Evolutionary conservation across 2,113 vertebrate genomes (phyloP), one percentile per base, ranked within the genome.

Genomic region (Xiphophorus maculatus): DNA sequence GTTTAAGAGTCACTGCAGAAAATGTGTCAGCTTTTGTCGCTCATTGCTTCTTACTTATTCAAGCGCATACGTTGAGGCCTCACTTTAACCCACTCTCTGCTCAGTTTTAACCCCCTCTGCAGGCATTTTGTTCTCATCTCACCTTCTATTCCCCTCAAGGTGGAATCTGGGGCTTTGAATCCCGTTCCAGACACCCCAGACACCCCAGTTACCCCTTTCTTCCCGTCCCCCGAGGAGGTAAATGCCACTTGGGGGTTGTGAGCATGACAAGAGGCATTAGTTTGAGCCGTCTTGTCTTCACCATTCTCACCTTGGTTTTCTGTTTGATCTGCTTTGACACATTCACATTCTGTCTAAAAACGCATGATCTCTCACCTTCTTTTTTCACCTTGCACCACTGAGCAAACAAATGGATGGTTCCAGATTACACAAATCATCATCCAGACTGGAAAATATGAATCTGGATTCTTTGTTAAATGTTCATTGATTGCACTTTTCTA

Each of bases 151-250:
- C 83, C 88, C 71, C 77, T 88, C 63, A 95, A 95, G 94, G 95
- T 95, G 89, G 93, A 94, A 84, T 74, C 87, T 92, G 91, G 87
- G 93, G 92, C 81, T 69, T 84, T 85, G 88, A 91, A 82, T 89
- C 90, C 87, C 80, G 92, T 73, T 84, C 88, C 89, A 48, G 93
- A 92, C 60, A 91, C 91, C 88, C 91, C 94, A 1, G 86, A 93
- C 74, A 93, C 89, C 90, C 91, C 91, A 69, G 89, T 85, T 82
- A 84, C 91, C 87, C 91, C 92, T 74, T 83, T 88, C 84, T 84
- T 93, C 78, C 77, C 89, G 12, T 91, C 94, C 87, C 91, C 93
- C 0, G 84, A 93, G 71, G 91, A 95, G 95, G 94, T 95, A 95
- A 95, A 86, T 35, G 30, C 77, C 80, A 71, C 64, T 61, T 80